phyloP scores from a whole-genome alignment of 2,888 invertebrate genomes.

The Cotesia congregata region DNA sequence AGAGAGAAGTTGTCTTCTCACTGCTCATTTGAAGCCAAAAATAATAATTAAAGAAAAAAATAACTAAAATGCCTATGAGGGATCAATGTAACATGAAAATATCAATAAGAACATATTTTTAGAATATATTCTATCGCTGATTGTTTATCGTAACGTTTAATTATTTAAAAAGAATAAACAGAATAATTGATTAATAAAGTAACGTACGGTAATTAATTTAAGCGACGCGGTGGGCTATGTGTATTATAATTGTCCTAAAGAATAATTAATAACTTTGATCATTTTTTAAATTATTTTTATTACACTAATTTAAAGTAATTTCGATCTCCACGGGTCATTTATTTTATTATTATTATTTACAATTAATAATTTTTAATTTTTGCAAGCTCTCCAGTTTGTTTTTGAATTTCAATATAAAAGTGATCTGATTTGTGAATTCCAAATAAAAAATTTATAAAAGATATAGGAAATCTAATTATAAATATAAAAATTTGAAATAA shows the following conservation, averaged over 20 bases:
- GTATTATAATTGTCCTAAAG: slow-evolving; percentile 36
- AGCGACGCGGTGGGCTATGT: slow-evolving; percentile 36
- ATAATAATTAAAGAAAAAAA: slow-evolving; percentile 45
- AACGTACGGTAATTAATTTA: slow-evolving; percentile 29
- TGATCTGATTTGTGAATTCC: slow-evolving; percentile 27
- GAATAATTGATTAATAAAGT: neutral
- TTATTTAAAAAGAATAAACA: neutral
- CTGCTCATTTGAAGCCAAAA: slow-evolving; percentile 61
- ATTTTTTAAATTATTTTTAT: slow-evolving; percentile 21
- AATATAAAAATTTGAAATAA: slow-evolving; percentile 3
- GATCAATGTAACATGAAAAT: slow-evolving; percentile 64
- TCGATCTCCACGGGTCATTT: slow-evolving; percentile 40
- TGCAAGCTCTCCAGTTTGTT: slow-evolving; percentile 3
- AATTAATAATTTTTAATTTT: slow-evolving; percentile 32
- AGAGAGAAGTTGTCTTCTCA: slow-evolving; percentile 51
- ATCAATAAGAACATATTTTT: slow-evolving; percentile 67
- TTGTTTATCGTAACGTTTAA: slow-evolving; percentile 41
- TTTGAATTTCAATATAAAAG: neutral
- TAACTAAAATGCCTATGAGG: slow-evolving; percentile 60
- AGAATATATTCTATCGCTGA: slow-evolving; percentile 61
- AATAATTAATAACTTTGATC: neutral
- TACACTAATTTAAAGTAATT: slow-evolving; percentile 21
- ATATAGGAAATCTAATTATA: slow-evolving; percentile 23
- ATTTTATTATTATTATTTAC: slow-evolving; percentile 38
- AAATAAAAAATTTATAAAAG: slow-evolving; percentile 14